Evolutionary conservation across 2,888 invertebrate genomes (phyloP).

Genomic region (Acrobasis suavella): DNA sequence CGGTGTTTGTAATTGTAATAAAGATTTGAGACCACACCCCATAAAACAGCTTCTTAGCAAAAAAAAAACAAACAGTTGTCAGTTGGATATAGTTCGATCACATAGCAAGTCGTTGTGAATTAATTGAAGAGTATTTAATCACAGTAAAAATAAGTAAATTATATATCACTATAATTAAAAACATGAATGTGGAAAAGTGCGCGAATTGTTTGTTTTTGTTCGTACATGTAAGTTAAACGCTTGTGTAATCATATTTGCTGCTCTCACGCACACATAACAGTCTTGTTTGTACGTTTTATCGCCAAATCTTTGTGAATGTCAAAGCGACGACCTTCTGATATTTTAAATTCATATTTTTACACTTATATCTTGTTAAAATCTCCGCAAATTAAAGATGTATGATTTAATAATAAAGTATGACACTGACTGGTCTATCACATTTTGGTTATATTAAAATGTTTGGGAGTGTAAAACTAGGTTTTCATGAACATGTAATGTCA

Average conservation of each 20-base stretch:
- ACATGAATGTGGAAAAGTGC: neutral
- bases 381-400: neutral
- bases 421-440: constrained; percentile 3
- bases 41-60: too few species aligned
- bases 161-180: neutral
- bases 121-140: neutral
- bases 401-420: constrained; percentile 3
- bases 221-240: neutral
- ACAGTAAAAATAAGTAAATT: neutral
- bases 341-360: constrained; percentile 1
- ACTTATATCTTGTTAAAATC: neutral
- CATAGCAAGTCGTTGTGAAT: too few species aligned
- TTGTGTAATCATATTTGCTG: constrained; percentile 1
- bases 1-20: neutral
- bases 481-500: constrained; percentile 14
- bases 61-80: too few species aligned
- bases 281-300: constrained; percentile 3
- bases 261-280: neutral
- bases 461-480: neutral
- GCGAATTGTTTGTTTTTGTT: neutral
- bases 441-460: neutral
- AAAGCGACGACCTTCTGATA: constrained; percentile 3
- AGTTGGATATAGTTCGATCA: too few species aligned
- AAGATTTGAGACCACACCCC: too few species aligned
- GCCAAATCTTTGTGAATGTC: constrained; percentile 1